Evolutionary conservation across 1,140 invertebrate genomes (phyloP).

Genomic region (Lamellibrachia luymesi): DNA sequence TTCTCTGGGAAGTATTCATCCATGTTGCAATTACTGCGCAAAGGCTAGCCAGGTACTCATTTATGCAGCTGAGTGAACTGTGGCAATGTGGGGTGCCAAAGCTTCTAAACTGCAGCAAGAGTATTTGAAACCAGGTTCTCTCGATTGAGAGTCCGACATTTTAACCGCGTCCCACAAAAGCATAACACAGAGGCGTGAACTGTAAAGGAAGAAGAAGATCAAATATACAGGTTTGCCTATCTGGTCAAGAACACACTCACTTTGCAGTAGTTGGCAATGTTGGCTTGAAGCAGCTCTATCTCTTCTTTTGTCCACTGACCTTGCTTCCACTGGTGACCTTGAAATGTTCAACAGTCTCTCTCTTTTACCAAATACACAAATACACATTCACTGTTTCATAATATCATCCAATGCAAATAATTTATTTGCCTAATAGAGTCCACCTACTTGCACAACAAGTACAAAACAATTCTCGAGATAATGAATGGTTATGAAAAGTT

Average conservation of each 20-base stretch:
- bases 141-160: not conserved
- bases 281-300: constrained; percentile 55
- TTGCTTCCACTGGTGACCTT: constrained; percentile 59
- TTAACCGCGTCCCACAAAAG: not conserved
- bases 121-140: not conserved
- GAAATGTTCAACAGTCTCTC: not conserved
- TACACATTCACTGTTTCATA: not conserved
- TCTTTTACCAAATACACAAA: constrained; percentile 10
- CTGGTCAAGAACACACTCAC: constrained; percentile 33
- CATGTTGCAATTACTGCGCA: no score
- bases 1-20: no score
- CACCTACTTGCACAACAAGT: not conserved
- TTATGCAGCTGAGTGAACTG: no score
- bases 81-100: no score
- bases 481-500: no score
- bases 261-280: constrained; percentile 58
- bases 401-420: not conserved
- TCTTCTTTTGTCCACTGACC: constrained; percentile 62
- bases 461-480: not conserved
- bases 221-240: no score
- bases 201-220: not conserved
- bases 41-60: no score
- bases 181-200: not conserved
- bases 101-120: no score
- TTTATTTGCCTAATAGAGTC: not conserved